These are phyloP conservation scores for Halesus radiatus DNA, from an alignment of 1,140 invertebrate species.

Conservation along the genomic window DNA sequence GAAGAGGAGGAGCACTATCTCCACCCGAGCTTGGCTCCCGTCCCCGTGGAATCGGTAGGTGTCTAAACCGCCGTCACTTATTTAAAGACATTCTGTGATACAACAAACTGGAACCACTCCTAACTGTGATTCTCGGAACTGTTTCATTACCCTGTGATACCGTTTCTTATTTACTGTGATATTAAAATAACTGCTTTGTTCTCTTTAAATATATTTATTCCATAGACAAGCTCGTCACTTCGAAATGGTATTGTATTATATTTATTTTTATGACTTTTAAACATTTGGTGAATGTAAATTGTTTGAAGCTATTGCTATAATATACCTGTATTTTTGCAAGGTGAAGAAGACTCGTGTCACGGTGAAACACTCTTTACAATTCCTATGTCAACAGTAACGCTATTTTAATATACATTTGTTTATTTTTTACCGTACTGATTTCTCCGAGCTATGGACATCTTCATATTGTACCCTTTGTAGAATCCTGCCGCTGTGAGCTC, in stretches of 20 bases:
- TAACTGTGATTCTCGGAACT: not conserved
- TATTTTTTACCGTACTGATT: not conserved
- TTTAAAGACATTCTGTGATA: slow-evolving; percentile 23
- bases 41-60: slow-evolving; percentile 73
- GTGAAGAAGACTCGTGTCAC: not conserved
- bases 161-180: slow-evolving; percentile 25
- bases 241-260: slow-evolving; percentile 37
- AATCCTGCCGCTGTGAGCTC: too few relatives aligned
- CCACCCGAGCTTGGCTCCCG: slow-evolving; percentile 79
- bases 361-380: not conserved
- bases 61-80: slow-evolving; percentile 39
- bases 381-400: too few relatives aligned
- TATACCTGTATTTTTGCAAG: slow-evolving; percentile 1
- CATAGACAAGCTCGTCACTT: slow-evolving; percentile 29
- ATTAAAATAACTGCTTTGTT: slow-evolving; percentile 4
- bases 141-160: not conserved
- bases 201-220: slow-evolving; percentile 23
- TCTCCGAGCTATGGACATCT: too few relatives aligned
- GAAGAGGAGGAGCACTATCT: slow-evolving; percentile 81
- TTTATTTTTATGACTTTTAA: slow-evolving; percentile 2
- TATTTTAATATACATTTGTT: too few relatives aligned
- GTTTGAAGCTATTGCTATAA: not conserved
- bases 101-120: not conserved
- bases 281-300: not conserved
- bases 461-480: too few relatives aligned